Percentiles rank a stretch among this genome's conserved stretches.
Conservation (phyloP, 1,140 invertebrate genomes). For the Cydia strobilella region DNA sequence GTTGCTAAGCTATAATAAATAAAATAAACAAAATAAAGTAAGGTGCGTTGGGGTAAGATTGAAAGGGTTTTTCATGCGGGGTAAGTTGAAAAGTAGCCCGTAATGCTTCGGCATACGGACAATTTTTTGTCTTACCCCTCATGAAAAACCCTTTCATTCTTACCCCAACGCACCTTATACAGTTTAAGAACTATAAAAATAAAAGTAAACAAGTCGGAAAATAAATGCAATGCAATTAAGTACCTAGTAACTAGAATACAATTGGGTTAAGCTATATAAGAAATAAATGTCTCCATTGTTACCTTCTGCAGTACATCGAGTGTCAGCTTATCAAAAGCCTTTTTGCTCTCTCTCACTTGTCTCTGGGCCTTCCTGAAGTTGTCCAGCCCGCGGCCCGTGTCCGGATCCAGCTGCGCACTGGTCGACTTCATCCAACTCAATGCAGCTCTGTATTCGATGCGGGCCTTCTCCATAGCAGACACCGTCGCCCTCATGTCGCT, state of each 20-base stretch:
- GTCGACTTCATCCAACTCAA: slow-evolving; percentile 99
- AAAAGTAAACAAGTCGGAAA: too few species aligned
- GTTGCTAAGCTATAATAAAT: too few species aligned
- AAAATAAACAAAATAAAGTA: too few species aligned
- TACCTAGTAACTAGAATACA: background rate
- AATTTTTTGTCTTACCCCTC: too few species aligned
- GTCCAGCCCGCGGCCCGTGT: slow-evolving; percentile 96
- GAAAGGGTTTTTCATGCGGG: too few species aligned
- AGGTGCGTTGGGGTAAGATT: too few species aligned
- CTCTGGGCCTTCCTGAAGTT: slow-evolving; percentile 95
- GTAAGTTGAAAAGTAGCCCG: too few species aligned
- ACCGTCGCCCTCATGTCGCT: slow-evolving; percentile 96
- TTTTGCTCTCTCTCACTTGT: slow-evolving; percentile 89
- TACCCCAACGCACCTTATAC: too few species aligned
- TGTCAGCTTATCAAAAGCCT: slow-evolving; percentile 95
- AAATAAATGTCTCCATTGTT: slow-evolving; percentile 23
- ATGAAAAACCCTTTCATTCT: too few species aligned
- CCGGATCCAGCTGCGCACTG: slow-evolving; percentile 97
- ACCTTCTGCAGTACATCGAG: slow-evolving; percentile 98
- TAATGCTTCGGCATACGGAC: too few species aligned
- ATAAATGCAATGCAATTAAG: slow-evolving; percentile 2
- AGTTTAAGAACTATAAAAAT: too few species aligned
- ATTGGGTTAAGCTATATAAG: background rate
- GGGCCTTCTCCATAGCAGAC: slow-evolving; percentile 94
- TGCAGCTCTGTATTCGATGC: slow-evolving; percentile 98